A percentile compares a stretch with the other conserved stretches of the same genome.
Evolutionary conservation across 2,888 invertebrate species (phyloP).

Genomic region (Athalia cordata): DNA sequence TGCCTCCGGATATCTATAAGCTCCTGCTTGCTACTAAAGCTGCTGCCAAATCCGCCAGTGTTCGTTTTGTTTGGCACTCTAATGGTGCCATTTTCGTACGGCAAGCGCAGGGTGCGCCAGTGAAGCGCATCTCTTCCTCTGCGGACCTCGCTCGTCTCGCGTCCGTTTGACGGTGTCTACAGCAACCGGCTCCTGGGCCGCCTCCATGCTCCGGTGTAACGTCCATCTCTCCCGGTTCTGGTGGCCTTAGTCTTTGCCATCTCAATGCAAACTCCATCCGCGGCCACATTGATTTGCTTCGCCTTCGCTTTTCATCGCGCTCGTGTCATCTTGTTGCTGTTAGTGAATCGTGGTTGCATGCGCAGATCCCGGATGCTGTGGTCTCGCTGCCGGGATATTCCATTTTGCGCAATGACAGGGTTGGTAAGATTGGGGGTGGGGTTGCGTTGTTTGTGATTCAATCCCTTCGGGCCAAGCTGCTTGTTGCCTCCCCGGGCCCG

Average conservation of each 20-base stretch:
- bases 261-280: background rate
- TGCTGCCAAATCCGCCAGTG: background rate
- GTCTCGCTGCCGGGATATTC: background rate
- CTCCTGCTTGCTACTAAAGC: background rate
- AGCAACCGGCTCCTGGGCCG: background rate
- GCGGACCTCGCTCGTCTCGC: slow-evolving; percentile 8
- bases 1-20: background rate
- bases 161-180: background rate
- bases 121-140: background rate
- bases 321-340: background rate
- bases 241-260: background rate
- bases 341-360: background rate
- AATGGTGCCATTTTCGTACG: background rate
- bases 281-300: slow-evolving; percentile 4
- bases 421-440: slow-evolving; percentile 6
- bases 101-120: background rate
- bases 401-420: slow-evolving; percentile 5
- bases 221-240: background rate
- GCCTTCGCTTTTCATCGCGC: background rate
- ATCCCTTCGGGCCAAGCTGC: background rate
- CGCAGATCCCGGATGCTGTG: background rate
- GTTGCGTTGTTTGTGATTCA: slow-evolving; percentile 1
- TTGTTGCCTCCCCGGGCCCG: background rate
- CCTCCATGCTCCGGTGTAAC: background rate
- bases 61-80: slow-evolving; percentile 9